Evolutionary conservation across 1,140 invertebrate genomes (phyloP).

Genomic region (Anagrus nilaparvatae): DNA sequence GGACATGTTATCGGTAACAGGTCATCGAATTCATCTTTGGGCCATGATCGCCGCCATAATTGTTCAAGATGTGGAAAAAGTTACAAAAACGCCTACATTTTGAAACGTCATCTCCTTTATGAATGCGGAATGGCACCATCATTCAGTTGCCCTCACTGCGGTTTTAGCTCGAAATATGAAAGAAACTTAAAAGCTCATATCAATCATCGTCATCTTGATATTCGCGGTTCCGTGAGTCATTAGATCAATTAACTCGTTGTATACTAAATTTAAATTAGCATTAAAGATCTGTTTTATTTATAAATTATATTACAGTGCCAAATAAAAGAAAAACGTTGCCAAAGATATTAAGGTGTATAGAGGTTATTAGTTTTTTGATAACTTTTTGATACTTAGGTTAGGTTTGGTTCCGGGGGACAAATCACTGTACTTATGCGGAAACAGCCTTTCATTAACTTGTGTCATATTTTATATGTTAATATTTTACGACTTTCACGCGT

Average conservation of each 20-base stretch:
- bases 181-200: slow-evolving; percentile 42
- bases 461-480: no score
- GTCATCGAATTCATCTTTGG: slow-evolving; percentile 18
- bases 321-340: no score
- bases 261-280: no score
- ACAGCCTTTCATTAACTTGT: no score
- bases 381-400: no score
- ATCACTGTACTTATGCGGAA: no score
- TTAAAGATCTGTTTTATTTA: no score
- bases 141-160: slow-evolving; percentile 45
- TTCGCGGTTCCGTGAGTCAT: slow-evolving; percentile 7
- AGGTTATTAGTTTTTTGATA: no score
- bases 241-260: neutral
- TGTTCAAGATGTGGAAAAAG: slow-evolving; percentile 40
- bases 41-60: slow-evolving; percentile 35
- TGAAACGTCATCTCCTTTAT: slow-evolving; percentile 43
- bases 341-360: no score
- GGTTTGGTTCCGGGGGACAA: no score
- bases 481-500: no score
- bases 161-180: slow-evolving; percentile 42
- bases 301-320: no score
- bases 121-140: slow-evolving; percentile 45
- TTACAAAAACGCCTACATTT: slow-evolving; percentile 41
- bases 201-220: slow-evolving; percentile 36
- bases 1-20: neutral